Evolutionary conservation across 92 coral and sea anemone genomes (phyloP), one percentile per base, ranked within the genome.

Genomic region (Galaxea fascicularis): DNA sequence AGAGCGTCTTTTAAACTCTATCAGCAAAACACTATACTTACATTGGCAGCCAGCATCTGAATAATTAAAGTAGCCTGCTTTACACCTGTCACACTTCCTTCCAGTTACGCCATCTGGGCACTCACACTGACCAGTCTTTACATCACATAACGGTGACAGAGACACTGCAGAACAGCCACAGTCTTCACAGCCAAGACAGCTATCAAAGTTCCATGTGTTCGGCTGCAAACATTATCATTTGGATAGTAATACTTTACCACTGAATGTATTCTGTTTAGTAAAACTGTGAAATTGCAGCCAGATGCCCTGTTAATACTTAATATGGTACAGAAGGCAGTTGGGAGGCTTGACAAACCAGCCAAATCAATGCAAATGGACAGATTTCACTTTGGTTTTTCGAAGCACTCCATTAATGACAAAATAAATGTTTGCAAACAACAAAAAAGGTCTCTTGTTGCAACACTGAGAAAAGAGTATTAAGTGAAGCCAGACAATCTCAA

Each of bases 181-280:
- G 76, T 88, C 95, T 74, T 94, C 92, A 28, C 99, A 96, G 8
- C 99, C 99, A 29, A 92, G 91, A 83, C 99, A 96, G 66, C 98
- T 94, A 80, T 92, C 87, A 68, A 94, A 94, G 93, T 92, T 93
- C 99, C 99, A 96, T 10, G 98, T 96, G 49, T 90, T 86, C 10
- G 94, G 90, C 99, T 96, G 67, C 16, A 72, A 69, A 73, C 27
- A 73, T 66, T n/a, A 53, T 27, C 71, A 24, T 29, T 17, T 1
- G 24, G 54, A 8, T 2, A 28, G 9, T 35, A 18, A 47, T 80
- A 17, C 0, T 1, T 18, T 65, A 3, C n/a, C 29, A 65, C 17
- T 22, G 31, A 60, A 22, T 8, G 6, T 35, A 6, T 58, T 56
- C 62, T 15, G 0, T 56, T 56, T 9, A 10, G 3, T 2, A 35